These are phyloP conservation scores for Ceriagrion tenellum DNA, from an alignment of 2,888 invertebrate genomes.

Conservation along the genomic window DNA sequence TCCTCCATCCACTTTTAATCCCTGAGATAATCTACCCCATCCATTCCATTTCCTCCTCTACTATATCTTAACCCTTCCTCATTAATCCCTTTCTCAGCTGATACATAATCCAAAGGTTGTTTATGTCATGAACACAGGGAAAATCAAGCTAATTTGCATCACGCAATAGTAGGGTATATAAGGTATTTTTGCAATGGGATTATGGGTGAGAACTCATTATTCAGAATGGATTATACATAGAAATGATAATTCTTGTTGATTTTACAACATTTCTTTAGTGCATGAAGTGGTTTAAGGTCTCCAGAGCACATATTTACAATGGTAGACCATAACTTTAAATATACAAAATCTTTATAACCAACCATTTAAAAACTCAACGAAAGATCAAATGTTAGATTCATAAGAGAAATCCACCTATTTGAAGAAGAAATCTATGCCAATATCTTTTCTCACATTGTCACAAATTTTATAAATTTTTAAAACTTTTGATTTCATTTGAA, in stretches of 20 bases:
- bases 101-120: too few species aligned
- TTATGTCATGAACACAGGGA: too few species aligned
- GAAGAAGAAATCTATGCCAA: conserved; percentile 44
- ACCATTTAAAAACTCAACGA: conserved; percentile 65
- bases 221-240: background rate
- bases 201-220: too few species aligned
- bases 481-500: conserved; percentile 50
- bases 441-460: conserved; percentile 47
- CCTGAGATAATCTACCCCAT: too few species aligned
- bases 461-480: conserved; percentile 52
- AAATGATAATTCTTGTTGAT: conserved; percentile 40
- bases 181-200: too few species aligned
- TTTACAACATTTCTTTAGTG: conserved; percentile 66
- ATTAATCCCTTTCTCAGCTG: too few species aligned
- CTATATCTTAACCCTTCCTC: too few species aligned
- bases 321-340: conserved; percentile 67
- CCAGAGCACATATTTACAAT: conserved; percentile 67
- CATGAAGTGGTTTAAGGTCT: conserved; percentile 60
- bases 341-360: conserved; percentile 63
- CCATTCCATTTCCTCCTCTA: too few species aligned
- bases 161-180: too few species aligned
- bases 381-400: conserved; percentile 59
- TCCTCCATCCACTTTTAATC: too few species aligned
- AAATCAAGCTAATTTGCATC: too few species aligned
- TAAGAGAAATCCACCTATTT: conserved; percentile 58